A percentile compares a stretch with the other conserved stretches of the same genome.
phyloP scores from a whole-genome alignment of 2,888 invertebrate species.

The Diogma glabrata region DNA sequence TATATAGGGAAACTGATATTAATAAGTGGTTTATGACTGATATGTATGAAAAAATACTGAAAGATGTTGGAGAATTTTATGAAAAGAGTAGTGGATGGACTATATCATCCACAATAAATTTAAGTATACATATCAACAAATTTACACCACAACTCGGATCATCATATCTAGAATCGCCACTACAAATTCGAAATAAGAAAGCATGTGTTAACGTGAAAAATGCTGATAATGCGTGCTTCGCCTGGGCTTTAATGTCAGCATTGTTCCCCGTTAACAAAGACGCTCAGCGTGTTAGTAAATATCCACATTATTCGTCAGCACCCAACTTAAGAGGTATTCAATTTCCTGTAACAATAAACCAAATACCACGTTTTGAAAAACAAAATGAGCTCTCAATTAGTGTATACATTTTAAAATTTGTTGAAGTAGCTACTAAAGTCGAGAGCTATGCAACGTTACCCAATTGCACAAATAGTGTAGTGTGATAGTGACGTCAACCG shows the following conservation, averaged over 20 bases:
- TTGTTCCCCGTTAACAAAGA: conserved; percentile 17
- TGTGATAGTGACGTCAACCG: too few species aligned
- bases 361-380: conserved; percentile 18
- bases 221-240: conserved; percentile 20
- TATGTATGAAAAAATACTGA: neutral
- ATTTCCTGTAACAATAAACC: too few species aligned
- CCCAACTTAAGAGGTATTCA: conserved; percentile 19
- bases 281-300: conserved; percentile 15
- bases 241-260: conserved; percentile 20
- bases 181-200: conserved; percentile 15
- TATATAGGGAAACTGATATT: neutral
- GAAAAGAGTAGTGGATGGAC: conserved; percentile 21
- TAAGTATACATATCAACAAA: conserved; percentile 18
- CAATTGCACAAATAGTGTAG: neutral
- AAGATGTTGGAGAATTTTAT: neutral
- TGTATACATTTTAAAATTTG: too few species aligned
- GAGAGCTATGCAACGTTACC: too few species aligned
- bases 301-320: conserved; percentile 14
- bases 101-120: conserved; percentile 14
- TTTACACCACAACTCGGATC: conserved; percentile 19
- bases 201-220: conserved; percentile 22
- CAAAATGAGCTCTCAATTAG: conserved; percentile 11
- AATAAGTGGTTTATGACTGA: neutral
- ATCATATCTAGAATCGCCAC: conserved; percentile 17
- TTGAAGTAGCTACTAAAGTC: too few species aligned